Conservation (phyloP, 1,140 invertebrate species). For the Hermatobates lingyangjiaoensis region DNA sequence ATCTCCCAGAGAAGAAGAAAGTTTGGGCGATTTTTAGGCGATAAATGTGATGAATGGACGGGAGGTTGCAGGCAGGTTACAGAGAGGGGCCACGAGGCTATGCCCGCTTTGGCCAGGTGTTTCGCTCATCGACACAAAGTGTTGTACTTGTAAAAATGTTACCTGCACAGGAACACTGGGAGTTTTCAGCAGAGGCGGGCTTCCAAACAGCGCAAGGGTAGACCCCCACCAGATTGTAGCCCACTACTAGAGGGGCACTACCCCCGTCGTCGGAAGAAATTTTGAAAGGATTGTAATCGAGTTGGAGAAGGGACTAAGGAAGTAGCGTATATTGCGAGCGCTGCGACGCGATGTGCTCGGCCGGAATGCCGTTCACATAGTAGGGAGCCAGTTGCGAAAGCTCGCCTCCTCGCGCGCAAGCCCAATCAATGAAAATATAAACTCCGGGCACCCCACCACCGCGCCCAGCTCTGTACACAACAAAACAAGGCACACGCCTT, state of each 20-base stretch:
- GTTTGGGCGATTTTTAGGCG: too few species aligned
- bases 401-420: slow-evolving; percentile 7
- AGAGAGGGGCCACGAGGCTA: too few species aligned
- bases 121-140: too few species aligned
- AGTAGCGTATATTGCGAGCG: too few species aligned
- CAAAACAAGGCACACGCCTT: slow-evolving; percentile 9
- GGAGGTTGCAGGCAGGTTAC: too few species aligned
- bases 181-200: slow-evolving; percentile 19
- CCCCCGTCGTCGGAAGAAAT: slow-evolving; percentile 15
- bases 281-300: too few species aligned
- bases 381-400: slow-evolving; percentile 9
- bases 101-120: too few species aligned
- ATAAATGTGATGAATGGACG: too few species aligned
- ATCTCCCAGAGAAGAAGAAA: too few species aligned
- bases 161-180: slow-evolving; percentile 23
- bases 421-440: slow-evolving; percentile 20
- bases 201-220: slow-evolving; percentile 33
- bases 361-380: too few species aligned
- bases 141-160: too few species aligned
- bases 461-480: slow-evolving; percentile 11
- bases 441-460: slow-evolving; percentile 3
- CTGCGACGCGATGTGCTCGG: neutral
- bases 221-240: slow-evolving; percentile 34
- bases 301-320: too few species aligned
- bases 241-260: slow-evolving; percentile 20